Percentiles rank a stretch among this genome's conserved stretches.
phyloP scores from a whole-genome alignment of 1,140 invertebrate genomes.

The Drosophila saltans region DNA sequence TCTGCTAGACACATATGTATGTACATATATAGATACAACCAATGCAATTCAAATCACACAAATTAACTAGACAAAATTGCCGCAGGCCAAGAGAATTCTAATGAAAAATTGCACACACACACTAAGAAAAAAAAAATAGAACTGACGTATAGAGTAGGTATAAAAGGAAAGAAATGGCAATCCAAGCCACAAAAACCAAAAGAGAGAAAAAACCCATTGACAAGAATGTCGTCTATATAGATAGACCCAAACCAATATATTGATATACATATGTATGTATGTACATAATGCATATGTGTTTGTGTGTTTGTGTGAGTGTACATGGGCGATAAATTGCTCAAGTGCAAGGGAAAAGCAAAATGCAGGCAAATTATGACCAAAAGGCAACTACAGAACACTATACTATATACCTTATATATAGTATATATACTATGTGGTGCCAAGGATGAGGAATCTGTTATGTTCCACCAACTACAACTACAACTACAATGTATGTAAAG shows the following conservation, averaged over 20 bases:
- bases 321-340: conserved; percentile 69
- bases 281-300: too few relatives aligned
- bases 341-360: conserved; percentile 57
- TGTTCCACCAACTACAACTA: background rate
- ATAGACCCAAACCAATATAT: conserved; percentile 35
- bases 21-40: conserved; percentile 8
- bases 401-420: background rate
- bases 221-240: conserved; percentile 40
- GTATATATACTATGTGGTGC: background rate
- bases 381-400: conserved; percentile 8
- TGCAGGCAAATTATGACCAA: conserved; percentile 71
- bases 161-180: conserved; percentile 42
- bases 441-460: background rate
- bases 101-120: conserved; percentile 59
- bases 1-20: background rate
- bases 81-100: conserved; percentile 66
- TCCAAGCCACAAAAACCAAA: conserved; percentile 51
- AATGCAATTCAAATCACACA: conserved; percentile 73
- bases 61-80: conserved; percentile 80
- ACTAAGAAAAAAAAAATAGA: conserved; percentile 5
- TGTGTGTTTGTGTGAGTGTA: too few relatives aligned
- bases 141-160: background rate
- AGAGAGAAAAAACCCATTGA: conserved; percentile 32
- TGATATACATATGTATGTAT: background rate
- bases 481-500: conserved; percentile 17